Evolutionary conservation across 2,113 vertebrate species (phyloP).

Genomic region (Bambusicola thoracicus): DNA sequence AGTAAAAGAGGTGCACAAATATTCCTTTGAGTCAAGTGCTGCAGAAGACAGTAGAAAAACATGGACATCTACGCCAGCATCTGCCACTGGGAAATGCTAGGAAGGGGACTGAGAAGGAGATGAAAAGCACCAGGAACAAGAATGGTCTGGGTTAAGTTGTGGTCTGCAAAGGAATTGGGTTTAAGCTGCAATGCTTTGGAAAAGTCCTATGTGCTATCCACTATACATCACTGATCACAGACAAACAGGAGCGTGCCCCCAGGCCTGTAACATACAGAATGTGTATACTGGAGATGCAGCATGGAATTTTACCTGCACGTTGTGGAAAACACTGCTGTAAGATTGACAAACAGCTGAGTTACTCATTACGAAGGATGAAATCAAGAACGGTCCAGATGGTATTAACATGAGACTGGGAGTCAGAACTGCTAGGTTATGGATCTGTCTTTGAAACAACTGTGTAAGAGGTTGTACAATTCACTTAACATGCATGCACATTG

Average conservation of each 20-base stretch:
- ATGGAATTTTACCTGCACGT: background rate
- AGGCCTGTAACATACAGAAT: background rate
- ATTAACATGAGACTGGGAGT: background rate
- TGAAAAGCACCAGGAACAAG: background rate
- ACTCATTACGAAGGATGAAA: background rate
- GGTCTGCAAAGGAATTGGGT: background rate
- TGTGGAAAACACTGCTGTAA: background rate
- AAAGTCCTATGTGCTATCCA: background rate
- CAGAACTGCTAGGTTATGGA: background rate
- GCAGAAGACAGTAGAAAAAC: background rate
- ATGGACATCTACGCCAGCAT: background rate
- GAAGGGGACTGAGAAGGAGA: background rate
- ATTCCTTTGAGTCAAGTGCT: background rate
- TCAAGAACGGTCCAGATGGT: background rate
- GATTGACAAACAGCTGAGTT: background rate
- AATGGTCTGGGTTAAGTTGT: rapidly evolving
- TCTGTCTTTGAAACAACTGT: background rate
- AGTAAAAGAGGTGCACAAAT: background rate
- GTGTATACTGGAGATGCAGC: background rate
- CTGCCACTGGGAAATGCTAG: background rate
- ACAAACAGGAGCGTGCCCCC: background rate
- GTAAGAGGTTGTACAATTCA: background rate
- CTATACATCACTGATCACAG: background rate
- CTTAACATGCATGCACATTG: background rate
- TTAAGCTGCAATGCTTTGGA: background rate